A percentile compares a stretch with the other conserved stretches of the same genome.
phyloP scores from a whole-genome alignment of 1,140 invertebrate species.

The Anadara kagoshimensis region DNA sequence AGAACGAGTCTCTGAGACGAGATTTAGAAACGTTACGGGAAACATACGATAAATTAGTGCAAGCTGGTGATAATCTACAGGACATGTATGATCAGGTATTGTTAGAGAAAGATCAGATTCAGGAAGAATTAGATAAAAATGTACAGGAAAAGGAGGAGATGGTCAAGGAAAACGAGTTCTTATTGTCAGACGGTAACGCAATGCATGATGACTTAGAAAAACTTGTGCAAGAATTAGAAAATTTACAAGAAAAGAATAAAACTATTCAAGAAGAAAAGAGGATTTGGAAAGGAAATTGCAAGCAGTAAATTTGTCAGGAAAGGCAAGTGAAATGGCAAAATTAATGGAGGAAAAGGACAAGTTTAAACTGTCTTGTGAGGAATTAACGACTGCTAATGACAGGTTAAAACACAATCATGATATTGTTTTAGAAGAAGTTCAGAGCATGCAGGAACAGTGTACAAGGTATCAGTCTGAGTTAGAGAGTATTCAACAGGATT shows the following conservation, averaged over 20 bases:
- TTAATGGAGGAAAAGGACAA: slow-evolving; percentile 61
- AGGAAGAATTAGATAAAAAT: slow-evolving; percentile 47
- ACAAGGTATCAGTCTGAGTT: slow-evolving; percentile 44
- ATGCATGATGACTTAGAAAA: slow-evolving; percentile 66
- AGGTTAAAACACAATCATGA: slow-evolving; percentile 62
- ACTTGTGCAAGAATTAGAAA: slow-evolving; percentile 63
- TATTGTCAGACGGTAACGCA: slow-evolving; percentile 62
- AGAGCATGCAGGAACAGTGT: slow-evolving; percentile 59
- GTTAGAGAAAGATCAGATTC: slow-evolving; percentile 53
- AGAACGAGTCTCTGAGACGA: slow-evolving; percentile 32
- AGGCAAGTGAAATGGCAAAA: slow-evolving; percentile 61
- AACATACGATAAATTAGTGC: slow-evolving; percentile 64
- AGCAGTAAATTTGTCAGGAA: slow-evolving; percentile 51
- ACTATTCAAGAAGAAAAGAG: slow-evolving; percentile 52
- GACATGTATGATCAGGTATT: slow-evolving; percentile 64
- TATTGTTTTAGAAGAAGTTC: slow-evolving; percentile 63
- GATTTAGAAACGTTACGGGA: slow-evolving; percentile 55
- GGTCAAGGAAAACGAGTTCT: slow-evolving; percentile 62
- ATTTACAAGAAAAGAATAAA: slow-evolving; percentile 58
- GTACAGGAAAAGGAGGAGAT: slow-evolving; percentile 49
- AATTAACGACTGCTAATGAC: slow-evolving; percentile 43
- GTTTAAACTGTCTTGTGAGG: slow-evolving; percentile 43
- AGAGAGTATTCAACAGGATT: slow-evolving; percentile 53
- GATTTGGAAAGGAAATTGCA: slow-evolving; percentile 54
- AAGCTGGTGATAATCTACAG: slow-evolving; percentile 66